Conservation (phyloP, 2,888 invertebrate species). For the Invenusta paracnida region DNA sequence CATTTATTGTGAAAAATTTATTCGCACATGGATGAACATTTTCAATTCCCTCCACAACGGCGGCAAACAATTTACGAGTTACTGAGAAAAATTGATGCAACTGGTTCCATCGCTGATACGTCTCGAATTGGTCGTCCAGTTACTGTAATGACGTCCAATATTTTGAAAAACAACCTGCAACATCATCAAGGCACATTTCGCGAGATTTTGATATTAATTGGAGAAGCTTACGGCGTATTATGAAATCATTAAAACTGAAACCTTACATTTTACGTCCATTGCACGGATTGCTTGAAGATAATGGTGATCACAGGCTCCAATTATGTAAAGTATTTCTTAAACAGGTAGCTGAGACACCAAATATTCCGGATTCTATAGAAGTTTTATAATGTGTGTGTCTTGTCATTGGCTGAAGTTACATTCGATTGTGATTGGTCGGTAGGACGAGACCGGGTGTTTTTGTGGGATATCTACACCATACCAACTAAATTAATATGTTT, state of each 20-base stretch:
- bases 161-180: neutral
- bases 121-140: neutral
- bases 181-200: neutral
- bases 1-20: neutral
- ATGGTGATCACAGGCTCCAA: neutral
- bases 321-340: neutral
- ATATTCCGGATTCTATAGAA: neutral
- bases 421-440: too few species aligned
- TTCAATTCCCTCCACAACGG: neutral
- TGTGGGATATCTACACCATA: too few species aligned
- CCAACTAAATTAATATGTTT: too few species aligned
- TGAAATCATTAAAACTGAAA: neutral
- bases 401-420: too few species aligned
- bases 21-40: neutral
- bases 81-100: neutral
- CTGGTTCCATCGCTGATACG: neutral
- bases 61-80: neutral
- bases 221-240: neutral
- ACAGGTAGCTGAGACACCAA: neutral
- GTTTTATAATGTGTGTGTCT: too few species aligned
- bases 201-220: neutral
- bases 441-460: too few species aligned
- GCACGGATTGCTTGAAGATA: neutral
- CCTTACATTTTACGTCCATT: neutral
- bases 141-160: neutral